Conservation (phyloP, 2,797 vertebrate genomes). For the Danio albolineatus region DNA sequence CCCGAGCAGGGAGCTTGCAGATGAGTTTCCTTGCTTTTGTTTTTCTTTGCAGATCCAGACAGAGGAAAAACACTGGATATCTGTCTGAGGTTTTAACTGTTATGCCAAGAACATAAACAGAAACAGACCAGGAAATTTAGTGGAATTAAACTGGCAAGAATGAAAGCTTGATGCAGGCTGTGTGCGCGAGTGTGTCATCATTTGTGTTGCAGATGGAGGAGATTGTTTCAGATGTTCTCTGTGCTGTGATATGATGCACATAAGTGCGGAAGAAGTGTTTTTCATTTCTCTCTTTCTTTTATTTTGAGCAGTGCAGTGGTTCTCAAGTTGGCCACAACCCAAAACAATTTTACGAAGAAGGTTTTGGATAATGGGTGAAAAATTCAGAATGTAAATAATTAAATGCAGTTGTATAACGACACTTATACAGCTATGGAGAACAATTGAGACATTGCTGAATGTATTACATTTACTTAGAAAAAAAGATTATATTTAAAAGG, state of each 20-base stretch:
- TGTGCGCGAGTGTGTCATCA: constrained; percentile 22
- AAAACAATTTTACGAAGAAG: no score
- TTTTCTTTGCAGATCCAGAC: constrained; percentile 48
- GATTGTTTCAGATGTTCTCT: constrained; percentile 22
- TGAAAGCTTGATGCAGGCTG: constrained; percentile 37
- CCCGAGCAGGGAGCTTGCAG: constrained; percentile 42
- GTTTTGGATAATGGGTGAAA: not conserved
- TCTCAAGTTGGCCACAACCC: not conserved
- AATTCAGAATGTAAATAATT: not conserved
- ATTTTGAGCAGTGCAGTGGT: not conserved
- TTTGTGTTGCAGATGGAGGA: constrained; percentile 11
- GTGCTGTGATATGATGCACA: constrained; percentile 20
- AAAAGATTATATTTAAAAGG: no score
- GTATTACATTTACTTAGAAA: no score
- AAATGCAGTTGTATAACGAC: not conserved
- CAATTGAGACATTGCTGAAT: no score
- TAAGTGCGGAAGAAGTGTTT: not conserved
- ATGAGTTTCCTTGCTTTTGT: constrained; percentile 50
- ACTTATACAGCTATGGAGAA: not conserved
- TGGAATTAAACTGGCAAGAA: constrained; percentile 55
- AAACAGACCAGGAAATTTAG: constrained; percentile 55
- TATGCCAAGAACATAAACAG: constrained; percentile 48
- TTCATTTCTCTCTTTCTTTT: not conserved
- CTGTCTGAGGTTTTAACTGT: constrained; percentile 50
- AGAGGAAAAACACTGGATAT: constrained; percentile 47